Conservation (phyloP, 1,140 invertebrate genomes). For the Laupala kohalensis region DNA sequence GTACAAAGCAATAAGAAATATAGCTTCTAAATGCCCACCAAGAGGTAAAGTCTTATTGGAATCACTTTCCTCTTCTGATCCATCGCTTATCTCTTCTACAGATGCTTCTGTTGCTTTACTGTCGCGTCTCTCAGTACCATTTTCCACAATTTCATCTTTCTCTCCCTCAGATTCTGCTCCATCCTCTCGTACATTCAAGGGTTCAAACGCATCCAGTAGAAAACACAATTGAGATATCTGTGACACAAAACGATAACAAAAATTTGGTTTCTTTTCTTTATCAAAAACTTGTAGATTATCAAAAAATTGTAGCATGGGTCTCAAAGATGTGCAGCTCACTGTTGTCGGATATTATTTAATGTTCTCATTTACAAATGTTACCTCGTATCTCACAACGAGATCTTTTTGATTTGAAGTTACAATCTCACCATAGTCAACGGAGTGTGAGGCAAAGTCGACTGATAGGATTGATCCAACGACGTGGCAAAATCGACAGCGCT, state of each 20-base stretch:
- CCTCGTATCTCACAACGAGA: no score
- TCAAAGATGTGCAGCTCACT: no score
- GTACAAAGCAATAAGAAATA: conserved; percentile 65
- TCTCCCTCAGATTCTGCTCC: not conserved
- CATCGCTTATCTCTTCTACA: conserved; percentile 2
- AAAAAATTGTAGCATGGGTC: no score
- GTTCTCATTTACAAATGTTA: no score
- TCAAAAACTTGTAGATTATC: no score
- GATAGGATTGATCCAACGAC: no score
- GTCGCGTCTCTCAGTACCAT: not conserved
- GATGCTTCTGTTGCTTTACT: not conserved
- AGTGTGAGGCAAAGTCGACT: no score
- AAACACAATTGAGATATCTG: conserved; percentile 66
- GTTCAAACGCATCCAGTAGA: conserved; percentile 58
- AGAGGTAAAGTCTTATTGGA: not conserved
- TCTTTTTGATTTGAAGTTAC: no score
- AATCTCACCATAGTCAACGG: no score
- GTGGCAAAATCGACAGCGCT: no score
- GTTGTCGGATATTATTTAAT: no score
- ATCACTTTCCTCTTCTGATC: not conserved
- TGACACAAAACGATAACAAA: not conserved
- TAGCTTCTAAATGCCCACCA: conserved; percentile 39
- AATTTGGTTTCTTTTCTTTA: no score
- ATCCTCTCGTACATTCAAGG: conserved; percentile 16
- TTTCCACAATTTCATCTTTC: not conserved